These are phyloP conservation scores for Poecilia picta DNA, from an alignment of 2,797 vertebrate genomes.

Conservation along the genomic window DNA sequence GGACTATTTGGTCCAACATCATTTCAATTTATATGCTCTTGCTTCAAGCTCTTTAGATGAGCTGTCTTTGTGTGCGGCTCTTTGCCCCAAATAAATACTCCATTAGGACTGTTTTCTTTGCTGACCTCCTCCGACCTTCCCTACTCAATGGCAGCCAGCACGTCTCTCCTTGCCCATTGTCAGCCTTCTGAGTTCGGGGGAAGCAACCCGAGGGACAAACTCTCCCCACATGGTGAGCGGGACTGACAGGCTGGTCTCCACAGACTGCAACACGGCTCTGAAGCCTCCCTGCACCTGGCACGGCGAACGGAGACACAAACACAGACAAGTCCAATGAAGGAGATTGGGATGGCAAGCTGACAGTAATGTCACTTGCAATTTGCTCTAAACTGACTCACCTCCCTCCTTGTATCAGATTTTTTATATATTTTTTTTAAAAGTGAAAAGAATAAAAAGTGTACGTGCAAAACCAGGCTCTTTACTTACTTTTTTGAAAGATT, in stretches of 20 bases:
- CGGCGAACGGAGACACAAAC: slow-evolving; percentile 59
- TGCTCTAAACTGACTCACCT: slow-evolving; percentile 48
- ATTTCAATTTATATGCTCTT: slow-evolving; percentile 56
- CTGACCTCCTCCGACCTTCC: slow-evolving; percentile 50
- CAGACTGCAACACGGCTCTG: slow-evolving; percentile 62
- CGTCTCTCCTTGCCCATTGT: slow-evolving; percentile 62
- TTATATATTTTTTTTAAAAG: slow-evolving; percentile 4
- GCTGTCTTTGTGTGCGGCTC: slow-evolving; percentile 67
- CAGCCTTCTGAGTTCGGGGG: slow-evolving; percentile 53
- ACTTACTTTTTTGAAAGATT: slow-evolving; percentile 5
- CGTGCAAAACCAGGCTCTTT: slow-evolving; percentile 19
- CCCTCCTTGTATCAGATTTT: slow-evolving; percentile 31
- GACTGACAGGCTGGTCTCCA: slow-evolving; percentile 65
- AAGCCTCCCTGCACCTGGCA: slow-evolving; percentile 53
- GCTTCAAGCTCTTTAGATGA: slow-evolving; percentile 57
- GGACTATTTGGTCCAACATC: slow-evolving; percentile 52
- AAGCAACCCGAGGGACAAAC: slow-evolving; percentile 67
- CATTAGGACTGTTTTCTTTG: slow-evolving; percentile 67
- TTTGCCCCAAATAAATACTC: slow-evolving; percentile 71
- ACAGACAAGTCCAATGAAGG: slow-evolving; percentile 57
- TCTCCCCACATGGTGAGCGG: slow-evolving; percentile 65
- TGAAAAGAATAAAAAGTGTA: background rate
- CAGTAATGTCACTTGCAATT: slow-evolving; percentile 69
- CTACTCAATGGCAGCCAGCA: slow-evolving; percentile 62
- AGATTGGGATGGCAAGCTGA: slow-evolving; percentile 53